Base-by-base conservation (phyloP, 1,140 invertebrate genomes). In the Tetramorium parvispinum region DNA sequence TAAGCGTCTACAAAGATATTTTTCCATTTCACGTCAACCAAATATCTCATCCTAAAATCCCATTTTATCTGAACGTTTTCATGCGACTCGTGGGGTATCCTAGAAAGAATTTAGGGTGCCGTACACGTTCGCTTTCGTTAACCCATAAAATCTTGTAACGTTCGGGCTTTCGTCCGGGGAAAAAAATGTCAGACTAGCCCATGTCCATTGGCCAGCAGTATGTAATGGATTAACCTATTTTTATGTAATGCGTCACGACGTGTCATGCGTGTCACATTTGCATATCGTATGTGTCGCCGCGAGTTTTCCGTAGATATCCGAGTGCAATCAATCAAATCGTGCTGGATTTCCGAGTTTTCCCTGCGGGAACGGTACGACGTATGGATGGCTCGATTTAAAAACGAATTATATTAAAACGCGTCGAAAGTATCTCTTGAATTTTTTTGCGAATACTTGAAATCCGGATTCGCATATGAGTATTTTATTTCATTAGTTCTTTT, bases 241-340 rank as follows among this genome's bases (percentile, higher is more conserved):
- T 83, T 83, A 73, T 61, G 79, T 83, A 73, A 83, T 83, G 40
- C 40, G 53, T 83, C 79, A 83, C n/a, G 68, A 83, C 68, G n/a
- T 75, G 53, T 83, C 79, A 75, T 55, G 27, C n/a, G 46, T 73
- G 68, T 83, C 53, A 59, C 24, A 83, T 83, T 83, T 83, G 79
- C 68, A 83, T 83, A 83, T 73, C 68, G 53, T 75, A 75, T 51
- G 4, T 83, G 68, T 83, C 79, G 18, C 53, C 79, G 24, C 18
- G 11, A 46, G 37, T 73, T 73, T 27, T 13, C 43, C 53, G 21
- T 37, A 75, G 53, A 59, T 75, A 43, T 8, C 40, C n/a, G 8
- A 75, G 37, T 40, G n/a, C 71, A 83, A 83, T 83, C 79, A 83
- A 83, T 83, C 79, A 83, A 83, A 83, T 75, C 53, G 43, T n/a